Base-by-base conservation (phyloP, 2,797 vertebrate genomes). In the Rhabdophis nuchalis region DNA sequence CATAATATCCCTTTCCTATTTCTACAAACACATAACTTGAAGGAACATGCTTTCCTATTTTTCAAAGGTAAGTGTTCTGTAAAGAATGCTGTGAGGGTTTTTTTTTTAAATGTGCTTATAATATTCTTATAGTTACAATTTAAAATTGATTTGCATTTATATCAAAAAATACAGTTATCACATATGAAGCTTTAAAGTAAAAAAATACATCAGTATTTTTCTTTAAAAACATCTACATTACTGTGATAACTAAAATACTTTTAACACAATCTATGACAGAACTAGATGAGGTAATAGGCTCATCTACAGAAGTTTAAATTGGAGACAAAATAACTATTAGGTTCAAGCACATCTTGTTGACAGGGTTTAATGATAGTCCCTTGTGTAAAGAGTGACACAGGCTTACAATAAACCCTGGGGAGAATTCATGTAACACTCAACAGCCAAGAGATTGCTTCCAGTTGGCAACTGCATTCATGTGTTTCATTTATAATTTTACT, bases 301-400 rank as follows among this genome's bases (percentile, higher is more conserved):
- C 53, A 52, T 94, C 93, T 77, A 94, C 92, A 95, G 86, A 94
- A 89, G 87, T 92, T 93, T 96, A 91, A 95, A 96, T 52, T 92
- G 0, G 94, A 95, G 90, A 92, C 93, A 96, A 89, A 96, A 94
- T 91, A 94, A 95, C 94, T 94, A 93, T 94, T 91, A 90, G 72
- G 20, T 86, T 94, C 93, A 89, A 93, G 90, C 92, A 95, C 90
- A 4, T 82, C 93, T 94, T 87, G 91, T 88, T 96, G 96, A 95
- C 95, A 97, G 90, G 91, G 86, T 95, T 95, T 94, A 95, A 92
- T 92, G 89, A 85, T 72, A 36, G 95, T 87, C 85, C 23, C 93
- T 91, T 93, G 89, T 94, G 92, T 94, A 92, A 85, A 8, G 18
- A 93, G 72, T 53, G 94, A 90, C 94, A 89, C 86, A 91, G 57